Evolutionary conservation across 2,797 vertebrate genomes (phyloP).

Genomic region (Gadopsis marmoratus): DNA sequence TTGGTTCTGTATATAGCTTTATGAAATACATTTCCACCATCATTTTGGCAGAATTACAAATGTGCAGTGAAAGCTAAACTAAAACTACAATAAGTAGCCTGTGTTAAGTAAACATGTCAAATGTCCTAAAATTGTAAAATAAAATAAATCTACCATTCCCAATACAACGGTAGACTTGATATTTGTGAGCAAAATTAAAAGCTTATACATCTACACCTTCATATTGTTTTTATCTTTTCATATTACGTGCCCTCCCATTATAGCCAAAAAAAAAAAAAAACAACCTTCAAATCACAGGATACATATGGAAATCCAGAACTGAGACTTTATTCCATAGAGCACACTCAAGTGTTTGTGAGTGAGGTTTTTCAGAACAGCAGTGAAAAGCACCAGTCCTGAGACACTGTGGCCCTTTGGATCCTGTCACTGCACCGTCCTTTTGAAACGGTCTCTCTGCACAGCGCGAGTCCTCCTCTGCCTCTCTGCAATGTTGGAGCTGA

Average conservation of each 20-base stretch:
- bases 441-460: conserved; percentile 81
- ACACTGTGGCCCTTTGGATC: neutral
- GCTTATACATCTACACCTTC: neutral
- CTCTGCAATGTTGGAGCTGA: conserved; percentile 80
- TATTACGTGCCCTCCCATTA: neutral
- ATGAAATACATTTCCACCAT: neutral
- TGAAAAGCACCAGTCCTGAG: conserved; percentile 6
- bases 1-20: neutral
- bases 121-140: conserved; percentile 12
- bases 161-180: neutral
- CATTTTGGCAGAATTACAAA: conserved; percentile 13
- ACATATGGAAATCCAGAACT: neutral
- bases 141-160: neutral
- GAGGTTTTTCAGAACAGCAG: neutral
- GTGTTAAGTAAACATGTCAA: conserved; percentile 6
- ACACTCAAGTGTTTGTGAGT: neutral
- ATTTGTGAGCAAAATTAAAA: conserved; percentile 9
- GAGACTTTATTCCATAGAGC: neutral
- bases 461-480: conserved; percentile 84
- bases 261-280: neutral
- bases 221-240: neutral
- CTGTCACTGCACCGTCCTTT: conserved; percentile 72
- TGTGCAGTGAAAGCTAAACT: conserved; percentile 6
- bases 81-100: neutral
- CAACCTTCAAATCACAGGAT: neutral